These are phyloP conservation scores for Solenodon paradoxus DNA, from an alignment of 2,113 vertebrate species.

Conservation along the genomic window DNA sequence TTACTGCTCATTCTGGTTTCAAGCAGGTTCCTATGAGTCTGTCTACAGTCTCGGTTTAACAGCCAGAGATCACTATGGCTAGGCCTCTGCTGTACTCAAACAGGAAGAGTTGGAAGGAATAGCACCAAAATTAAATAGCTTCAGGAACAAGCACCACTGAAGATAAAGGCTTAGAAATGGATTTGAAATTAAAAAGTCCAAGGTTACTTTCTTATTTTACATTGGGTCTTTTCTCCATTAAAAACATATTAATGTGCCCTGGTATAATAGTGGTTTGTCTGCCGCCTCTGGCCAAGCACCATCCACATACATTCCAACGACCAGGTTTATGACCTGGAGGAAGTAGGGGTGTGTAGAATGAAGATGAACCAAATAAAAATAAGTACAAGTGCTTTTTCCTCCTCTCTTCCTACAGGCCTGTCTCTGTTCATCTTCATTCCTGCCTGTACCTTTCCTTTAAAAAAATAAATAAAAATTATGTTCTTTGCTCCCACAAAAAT, in stretches of 20 bases:
- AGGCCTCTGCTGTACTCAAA: neutral
- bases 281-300: too few relatives aligned
- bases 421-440: too few relatives aligned
- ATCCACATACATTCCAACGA: too few relatives aligned
- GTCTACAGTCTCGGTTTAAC: neutral
- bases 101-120: neutral
- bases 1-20: neutral
- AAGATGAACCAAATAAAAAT: too few relatives aligned
- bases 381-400: too few relatives aligned
- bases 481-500: neutral
- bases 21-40: neutral
- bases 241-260: neutral
- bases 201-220: conserved; percentile 10
- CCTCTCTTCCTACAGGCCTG: too few relatives aligned
- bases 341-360: too few relatives aligned
- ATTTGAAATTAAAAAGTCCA: neutral
- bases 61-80: neutral
- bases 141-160: neutral
- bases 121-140: neutral
- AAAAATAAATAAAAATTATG: too few relatives aligned
- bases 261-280: too few relatives aligned
- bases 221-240: neutral
- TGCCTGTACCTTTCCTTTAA: too few relatives aligned
- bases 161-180: neutral
- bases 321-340: too few relatives aligned